Base-by-base conservation (phyloP, 2,113 vertebrate species). In the Apaloderma vittatum region DNA sequence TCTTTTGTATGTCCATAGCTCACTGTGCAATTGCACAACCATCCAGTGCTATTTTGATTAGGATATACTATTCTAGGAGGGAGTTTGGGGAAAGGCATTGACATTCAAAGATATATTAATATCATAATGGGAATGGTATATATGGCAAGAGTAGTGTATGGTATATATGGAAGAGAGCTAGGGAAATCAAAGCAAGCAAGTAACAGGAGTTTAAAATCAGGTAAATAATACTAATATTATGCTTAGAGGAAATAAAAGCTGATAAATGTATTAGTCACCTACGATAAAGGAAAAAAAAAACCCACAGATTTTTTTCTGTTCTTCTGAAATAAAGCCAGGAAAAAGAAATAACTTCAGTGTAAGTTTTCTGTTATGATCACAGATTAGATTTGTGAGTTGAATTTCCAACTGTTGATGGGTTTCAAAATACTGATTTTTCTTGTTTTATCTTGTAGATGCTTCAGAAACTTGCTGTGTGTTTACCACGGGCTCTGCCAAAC, bases 401-500 rank as follows among this genome's bases (percentile, higher is more conserved):
- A 74, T 74, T 87, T 87, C 48, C 24, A 61, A 7, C 21, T 62
- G 27, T 9, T 49, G 17, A 67, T 45, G 37, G 26, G 3, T 67
- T 86, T 86, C 72, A 54, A 73, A 91, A 85, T 92, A 84, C 48
- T 95, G 37, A 94, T 66, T 81, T 73, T 13, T 82, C 61, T 89
- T 89, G 18, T 74, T 94, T 93, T 92, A 55, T 93, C 89, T 95
- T 80, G 17, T 86, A 98, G 97, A 98, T 98, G 97, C 92, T 95
- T 96, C 93, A 96, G 93, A 96, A 96, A 78, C 54, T 76, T 81
- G 43, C 77, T 91, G 76, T 78, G 91, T 67, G n/a, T 73, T 92
- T 94, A 88, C 94, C 80, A 65, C 94, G 4, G 62, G 89, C 93
- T 92, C 88, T 93, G 83, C 95, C 97, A 96, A 13, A 26, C 74